Conservation (phyloP, 2,113 vertebrate species). For the Thinocorus orbignyianus region DNA sequence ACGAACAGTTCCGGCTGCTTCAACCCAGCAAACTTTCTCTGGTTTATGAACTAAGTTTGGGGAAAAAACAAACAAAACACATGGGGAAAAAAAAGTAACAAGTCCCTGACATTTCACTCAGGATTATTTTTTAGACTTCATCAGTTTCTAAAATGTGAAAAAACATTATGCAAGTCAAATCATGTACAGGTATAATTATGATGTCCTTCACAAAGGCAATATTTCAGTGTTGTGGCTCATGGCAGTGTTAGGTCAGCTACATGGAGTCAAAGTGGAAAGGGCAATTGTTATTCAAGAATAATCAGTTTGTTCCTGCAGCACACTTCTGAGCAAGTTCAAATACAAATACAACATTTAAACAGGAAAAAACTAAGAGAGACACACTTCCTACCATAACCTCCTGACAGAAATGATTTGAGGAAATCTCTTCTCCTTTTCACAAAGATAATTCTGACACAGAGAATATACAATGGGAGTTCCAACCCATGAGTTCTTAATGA, state of each 20-base stretch:
- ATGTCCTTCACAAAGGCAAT: neutral
- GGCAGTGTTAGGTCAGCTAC: neutral
- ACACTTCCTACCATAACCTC: neutral
- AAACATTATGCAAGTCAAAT: neutral
- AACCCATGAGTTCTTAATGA: neutral
- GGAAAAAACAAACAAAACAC: neutral
- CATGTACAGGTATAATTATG: neutral
- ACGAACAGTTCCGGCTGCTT: constrained; percentile 82
- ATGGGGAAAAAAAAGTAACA: neutral
- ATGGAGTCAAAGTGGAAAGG: neutral
- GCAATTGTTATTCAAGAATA: neutral
- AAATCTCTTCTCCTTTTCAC: neutral
- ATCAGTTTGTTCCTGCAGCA: neutral
- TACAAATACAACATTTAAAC: neutral
- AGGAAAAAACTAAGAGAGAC: neutral
- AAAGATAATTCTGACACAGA: neutral
- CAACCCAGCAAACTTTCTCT: constrained; percentile 84
- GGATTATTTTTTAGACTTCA: neutral
- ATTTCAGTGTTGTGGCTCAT: neutral
- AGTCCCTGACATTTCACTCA: neutral
- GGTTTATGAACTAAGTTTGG: constrained; percentile 85
- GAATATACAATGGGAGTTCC: neutral
- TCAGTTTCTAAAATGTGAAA: neutral
- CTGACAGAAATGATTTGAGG: neutral
- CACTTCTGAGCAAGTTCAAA: neutral